Evolutionary conservation across 2,113 vertebrate genomes (phyloP).

Genomic region (Gallinago paraguaiae): DNA sequence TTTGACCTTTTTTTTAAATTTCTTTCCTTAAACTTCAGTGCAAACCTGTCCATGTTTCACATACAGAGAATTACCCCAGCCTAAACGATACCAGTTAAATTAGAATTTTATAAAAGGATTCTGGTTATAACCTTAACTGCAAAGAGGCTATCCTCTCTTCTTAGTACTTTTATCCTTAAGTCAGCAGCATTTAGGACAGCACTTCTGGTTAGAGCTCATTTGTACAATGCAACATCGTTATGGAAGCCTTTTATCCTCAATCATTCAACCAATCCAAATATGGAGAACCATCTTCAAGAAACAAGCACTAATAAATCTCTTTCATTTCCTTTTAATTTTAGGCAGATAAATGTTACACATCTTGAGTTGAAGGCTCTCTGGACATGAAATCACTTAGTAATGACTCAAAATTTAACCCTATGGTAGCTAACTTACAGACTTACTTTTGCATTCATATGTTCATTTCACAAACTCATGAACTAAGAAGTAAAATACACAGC

Average conservation of each 20-base stretch:
- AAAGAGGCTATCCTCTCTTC: not conserved
- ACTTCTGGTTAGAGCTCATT: slow-evolving; percentile 55
- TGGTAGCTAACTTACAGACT: not conserved
- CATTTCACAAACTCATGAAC: not conserved
- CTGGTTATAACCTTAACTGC: not conserved
- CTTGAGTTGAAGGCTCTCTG: slow-evolving; percentile 25
- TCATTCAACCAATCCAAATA: slow-evolving; percentile 33
- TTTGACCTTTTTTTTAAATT: not conserved
- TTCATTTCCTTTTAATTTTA: slow-evolving; percentile 68
- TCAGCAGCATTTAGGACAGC: slow-evolving; percentile 54
- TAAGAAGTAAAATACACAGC: not conserved
- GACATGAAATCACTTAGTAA: slow-evolving; percentile 30
- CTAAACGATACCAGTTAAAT: not conserved
- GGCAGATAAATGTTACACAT: slow-evolving; percentile 56
- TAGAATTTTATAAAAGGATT: not conserved
- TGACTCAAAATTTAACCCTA: slow-evolving; percentile 40
- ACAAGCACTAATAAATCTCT: slow-evolving; percentile 66
- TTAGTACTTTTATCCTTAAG: slow-evolving; percentile 35
- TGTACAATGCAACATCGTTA: slow-evolving; percentile 27
- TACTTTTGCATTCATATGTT: not conserved
- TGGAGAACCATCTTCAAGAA: slow-evolving; percentile 47
- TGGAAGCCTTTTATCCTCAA: slow-evolving; percentile 61
- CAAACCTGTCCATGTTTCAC: not conserved
- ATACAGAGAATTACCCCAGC: not conserved
- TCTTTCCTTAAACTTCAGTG: not conserved